These are phyloP conservation scores for Camelus dromedarius DNA, from an alignment of 2,113 vertebrate species.

Conservation along the genomic window DNA sequence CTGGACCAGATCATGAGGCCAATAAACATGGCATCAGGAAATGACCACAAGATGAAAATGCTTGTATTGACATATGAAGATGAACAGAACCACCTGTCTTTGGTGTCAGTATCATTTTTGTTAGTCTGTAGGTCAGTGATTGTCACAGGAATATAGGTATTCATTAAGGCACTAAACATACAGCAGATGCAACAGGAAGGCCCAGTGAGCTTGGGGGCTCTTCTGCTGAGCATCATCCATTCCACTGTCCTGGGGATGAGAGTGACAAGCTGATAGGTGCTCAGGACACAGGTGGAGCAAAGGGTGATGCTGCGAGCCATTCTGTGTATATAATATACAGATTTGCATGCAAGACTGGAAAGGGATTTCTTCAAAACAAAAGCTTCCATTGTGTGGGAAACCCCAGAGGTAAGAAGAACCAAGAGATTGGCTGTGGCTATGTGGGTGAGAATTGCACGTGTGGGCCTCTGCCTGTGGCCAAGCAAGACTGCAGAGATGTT, in stretches of 20 bases:
- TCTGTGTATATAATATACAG: not conserved
- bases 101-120: accelerated
- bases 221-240: not conserved
- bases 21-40: accelerated
- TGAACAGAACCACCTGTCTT: not conserved
- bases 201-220: no score
- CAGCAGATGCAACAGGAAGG: not conserved
- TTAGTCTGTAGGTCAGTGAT: not conserved
- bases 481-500: not conserved
- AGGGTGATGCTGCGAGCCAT: not conserved
- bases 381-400: not conserved
- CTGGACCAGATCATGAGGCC: not conserved
- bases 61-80: accelerated
- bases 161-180: not conserved
- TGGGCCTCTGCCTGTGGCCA: not conserved
- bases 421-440: not conserved
- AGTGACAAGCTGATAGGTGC: not conserved
- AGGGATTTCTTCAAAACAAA: not conserved
- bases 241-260: not conserved
- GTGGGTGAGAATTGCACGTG: not conserved
- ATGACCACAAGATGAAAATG: accelerated
- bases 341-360: not conserved
- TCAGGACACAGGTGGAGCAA: not conserved
- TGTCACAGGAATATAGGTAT: accelerated
- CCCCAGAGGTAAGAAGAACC: not conserved